A percentile compares a stretch with the other conserved stretches of the same genome.
Conservation (phyloP, 2,797 vertebrate species). For the Catamblyrhynchus diadema region DNA sequence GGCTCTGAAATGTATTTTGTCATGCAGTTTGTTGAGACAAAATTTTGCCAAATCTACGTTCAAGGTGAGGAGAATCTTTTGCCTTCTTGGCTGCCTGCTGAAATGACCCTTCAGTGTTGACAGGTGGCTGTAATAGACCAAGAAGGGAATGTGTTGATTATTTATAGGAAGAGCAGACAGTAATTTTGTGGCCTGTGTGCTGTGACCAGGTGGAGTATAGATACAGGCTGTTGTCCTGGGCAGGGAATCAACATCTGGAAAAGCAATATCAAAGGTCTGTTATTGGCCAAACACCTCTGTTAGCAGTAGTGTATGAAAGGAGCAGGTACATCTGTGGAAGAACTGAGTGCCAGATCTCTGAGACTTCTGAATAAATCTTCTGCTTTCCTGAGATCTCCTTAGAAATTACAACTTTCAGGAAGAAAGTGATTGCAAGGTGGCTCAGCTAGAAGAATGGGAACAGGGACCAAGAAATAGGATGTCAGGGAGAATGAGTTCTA, state of each 20-base stretch:
- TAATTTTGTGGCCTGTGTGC: neutral
- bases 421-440: neutral
- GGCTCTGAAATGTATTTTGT: conserved; percentile 14
- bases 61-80: neutral
- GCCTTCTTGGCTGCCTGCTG: neutral
- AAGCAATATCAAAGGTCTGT: neutral
- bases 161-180: neutral
- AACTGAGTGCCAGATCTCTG: neutral
- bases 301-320: neutral
- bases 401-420: neutral
- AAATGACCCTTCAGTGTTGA: neutral
- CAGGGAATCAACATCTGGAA: neutral
- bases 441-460: neutral
- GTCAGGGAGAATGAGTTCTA: neutral
- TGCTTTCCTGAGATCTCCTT: neutral
- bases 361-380: neutral
- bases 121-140: neutral
- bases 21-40: neutral
- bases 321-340: neutral
- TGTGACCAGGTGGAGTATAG: neutral
- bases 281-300: neutral
- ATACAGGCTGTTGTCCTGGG: neutral
- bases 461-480: neutral
- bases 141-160: neutral
- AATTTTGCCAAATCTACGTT: neutral